phyloP scores from a whole-genome alignment of 2,113 vertebrate genomes.

The Macrotus californicus region DNA sequence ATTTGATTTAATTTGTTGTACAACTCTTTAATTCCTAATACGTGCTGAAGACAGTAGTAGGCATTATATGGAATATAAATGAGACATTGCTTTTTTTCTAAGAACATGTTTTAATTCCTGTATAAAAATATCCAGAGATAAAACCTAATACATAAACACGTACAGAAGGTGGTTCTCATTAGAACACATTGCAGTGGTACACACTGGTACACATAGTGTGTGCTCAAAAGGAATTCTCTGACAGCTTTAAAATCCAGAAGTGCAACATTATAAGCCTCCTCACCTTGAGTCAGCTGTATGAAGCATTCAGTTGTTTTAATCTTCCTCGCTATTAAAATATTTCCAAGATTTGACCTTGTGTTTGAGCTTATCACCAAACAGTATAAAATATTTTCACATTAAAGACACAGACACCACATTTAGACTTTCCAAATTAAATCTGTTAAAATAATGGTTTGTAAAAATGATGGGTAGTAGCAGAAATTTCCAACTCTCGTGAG shows the following conservation, averaged over 20 bases:
- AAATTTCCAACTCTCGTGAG: neutral
- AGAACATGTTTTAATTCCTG: slow-evolving; percentile 10
- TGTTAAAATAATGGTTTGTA: neutral
- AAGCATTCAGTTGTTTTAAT: neutral
- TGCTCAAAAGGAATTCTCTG: neutral
- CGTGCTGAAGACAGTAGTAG: neutral
- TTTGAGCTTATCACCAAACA: slow-evolving; percentile 21
- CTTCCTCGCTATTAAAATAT: slow-evolving; percentile 14
- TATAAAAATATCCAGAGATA: neutral
- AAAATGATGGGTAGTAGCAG: neutral
- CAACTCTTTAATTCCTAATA: neutral
- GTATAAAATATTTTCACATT: neutral
- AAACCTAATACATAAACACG: neutral
- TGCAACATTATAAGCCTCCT: neutral
- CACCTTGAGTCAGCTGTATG: neutral
- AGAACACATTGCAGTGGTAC: neutral
- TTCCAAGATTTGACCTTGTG: neutral
- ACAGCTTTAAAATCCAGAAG: neutral
- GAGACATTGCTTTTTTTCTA: neutral
- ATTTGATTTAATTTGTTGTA: neutral
- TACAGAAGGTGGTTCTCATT: neutral
- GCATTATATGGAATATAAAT: neutral
- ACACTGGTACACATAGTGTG: neutral
- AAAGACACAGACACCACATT: neutral
- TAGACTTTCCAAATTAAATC: neutral